These are phyloP conservation scores for Takifugu flavidus DNA, from an alignment of 2,113 vertebrate species.

Conservation along the genomic window DNA sequence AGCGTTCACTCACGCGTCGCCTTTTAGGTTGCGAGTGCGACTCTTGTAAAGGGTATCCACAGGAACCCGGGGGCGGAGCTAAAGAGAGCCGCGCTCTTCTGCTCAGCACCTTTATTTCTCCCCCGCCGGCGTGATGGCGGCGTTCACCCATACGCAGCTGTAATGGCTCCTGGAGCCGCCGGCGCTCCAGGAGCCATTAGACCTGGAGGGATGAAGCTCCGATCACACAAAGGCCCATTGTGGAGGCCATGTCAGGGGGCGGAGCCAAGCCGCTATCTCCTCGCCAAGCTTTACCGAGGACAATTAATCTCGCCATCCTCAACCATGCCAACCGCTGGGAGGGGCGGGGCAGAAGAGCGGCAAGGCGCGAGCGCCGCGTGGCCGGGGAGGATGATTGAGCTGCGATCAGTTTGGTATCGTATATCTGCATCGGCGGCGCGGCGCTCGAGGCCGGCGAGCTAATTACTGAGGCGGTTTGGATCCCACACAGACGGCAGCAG, in stretches of 20 bases:
- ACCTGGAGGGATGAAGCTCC: constrained; percentile 54
- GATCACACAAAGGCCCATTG: constrained; percentile 63
- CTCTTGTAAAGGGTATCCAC: no score
- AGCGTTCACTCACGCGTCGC: no score
- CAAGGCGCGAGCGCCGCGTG: constrained; percentile 9
- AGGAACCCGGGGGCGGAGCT: no score
- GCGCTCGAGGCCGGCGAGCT: constrained; percentile 66
- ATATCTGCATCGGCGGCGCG: constrained; percentile 50
- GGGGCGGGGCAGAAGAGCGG: constrained; percentile 1
- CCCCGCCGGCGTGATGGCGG: constrained; percentile 28
- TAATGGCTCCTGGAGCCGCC: constrained; percentile 61
- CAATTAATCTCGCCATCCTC: constrained; percentile 61
- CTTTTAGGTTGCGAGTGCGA: no score
- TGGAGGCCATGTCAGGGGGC: constrained; percentile 60
- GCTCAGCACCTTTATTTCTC: constrained; percentile 11
- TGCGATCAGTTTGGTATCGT: constrained; percentile 59
- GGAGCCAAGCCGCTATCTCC: constrained; percentile 45
- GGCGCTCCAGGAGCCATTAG: constrained; percentile 65
- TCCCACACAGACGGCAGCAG: constrained; percentile 55
- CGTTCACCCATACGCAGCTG: constrained; percentile 52
- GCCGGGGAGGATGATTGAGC: constrained; percentile 34
- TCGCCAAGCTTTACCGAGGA: constrained; percentile 47
- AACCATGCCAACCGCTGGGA: constrained; percentile 21
- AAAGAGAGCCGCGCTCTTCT: not conserved
- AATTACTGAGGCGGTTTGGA: constrained; percentile 70